phyloP scores from a whole-genome alignment of 1,140 invertebrate genomes.

The Heliconius hermathena region DNA sequence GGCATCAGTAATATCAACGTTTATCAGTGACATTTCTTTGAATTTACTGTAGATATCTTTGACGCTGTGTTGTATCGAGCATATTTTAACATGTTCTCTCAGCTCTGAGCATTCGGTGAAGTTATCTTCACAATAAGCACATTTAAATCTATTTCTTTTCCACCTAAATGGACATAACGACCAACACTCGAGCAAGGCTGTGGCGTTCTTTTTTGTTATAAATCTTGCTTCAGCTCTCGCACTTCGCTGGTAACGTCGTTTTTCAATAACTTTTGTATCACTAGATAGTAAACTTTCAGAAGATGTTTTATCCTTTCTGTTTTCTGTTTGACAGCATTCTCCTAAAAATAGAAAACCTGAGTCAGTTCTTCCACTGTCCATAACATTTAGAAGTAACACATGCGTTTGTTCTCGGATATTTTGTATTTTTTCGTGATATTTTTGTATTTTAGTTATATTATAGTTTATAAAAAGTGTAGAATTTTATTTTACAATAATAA shows the following conservation, averaged over 20 bases:
- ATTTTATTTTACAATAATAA: too few relatives aligned
- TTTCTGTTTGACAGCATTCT: constrained; percentile 46
- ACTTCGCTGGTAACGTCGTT: constrained; percentile 60
- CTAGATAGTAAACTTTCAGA: constrained; percentile 29
- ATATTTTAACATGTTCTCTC: constrained; percentile 57
- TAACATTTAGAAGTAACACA: constrained; percentile 25
- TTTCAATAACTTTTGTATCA: constrained; percentile 38
- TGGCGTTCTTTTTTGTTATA: constrained; percentile 67
- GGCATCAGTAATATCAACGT: constrained; percentile 63
- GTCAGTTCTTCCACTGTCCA: constrained; percentile 48
- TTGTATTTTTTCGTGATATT: not conserved
- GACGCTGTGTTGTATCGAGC: constrained; percentile 50
- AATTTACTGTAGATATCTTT: constrained; percentile 74
- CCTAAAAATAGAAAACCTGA: constrained; percentile 76
- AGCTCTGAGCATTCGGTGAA: constrained; percentile 61
- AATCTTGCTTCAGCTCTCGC: constrained; percentile 62
- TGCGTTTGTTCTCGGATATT: constrained; percentile 16
- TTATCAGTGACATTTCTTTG: constrained; percentile 71
- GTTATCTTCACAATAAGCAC: constrained; percentile 67
- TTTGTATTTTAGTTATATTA: too few relatives aligned
- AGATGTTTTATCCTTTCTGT: constrained; percentile 47
- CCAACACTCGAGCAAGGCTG: constrained; percentile 65
- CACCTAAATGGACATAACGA: constrained; percentile 65
- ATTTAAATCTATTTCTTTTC: constrained; percentile 70
- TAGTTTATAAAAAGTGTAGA: too few relatives aligned